phyloP scores from a whole-genome alignment of 2,797 vertebrate genomes.

The Trachops cirrhosus region DNA sequence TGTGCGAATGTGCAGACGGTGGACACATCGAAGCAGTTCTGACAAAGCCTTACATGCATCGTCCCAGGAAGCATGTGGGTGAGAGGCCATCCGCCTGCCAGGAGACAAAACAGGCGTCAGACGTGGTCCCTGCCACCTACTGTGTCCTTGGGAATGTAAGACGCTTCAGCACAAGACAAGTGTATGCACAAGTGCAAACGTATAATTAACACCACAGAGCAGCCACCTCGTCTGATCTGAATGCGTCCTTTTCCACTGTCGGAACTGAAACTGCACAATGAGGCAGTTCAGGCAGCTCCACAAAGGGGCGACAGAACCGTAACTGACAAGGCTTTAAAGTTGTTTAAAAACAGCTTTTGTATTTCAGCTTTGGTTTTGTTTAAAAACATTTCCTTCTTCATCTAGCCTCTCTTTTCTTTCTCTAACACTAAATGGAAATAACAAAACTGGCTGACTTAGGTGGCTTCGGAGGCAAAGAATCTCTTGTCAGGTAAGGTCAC shows the following conservation, averaged over 20 bases:
- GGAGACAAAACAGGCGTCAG: not conserved
- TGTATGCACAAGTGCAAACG: too few relatives aligned
- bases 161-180: not conserved
- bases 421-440: not conserved
- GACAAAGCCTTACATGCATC: accelerated
- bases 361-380: not conserved
- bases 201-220: not conserved
- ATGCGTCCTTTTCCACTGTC: not conserved
- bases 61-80: accelerated
- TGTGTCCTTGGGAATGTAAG: not conserved
- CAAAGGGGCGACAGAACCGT: accelerated
- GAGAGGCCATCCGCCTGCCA: accelerated
- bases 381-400: not conserved
- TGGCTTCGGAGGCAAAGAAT: not conserved
- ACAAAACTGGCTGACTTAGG: not conserved
- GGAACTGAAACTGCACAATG: too few relatives aligned
- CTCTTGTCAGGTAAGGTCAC: not conserved
- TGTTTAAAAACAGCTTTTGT: not conserved
- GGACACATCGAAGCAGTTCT: not conserved
- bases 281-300: too few relatives aligned
- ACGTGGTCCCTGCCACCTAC: accelerated
- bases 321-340: not conserved
- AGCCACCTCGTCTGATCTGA: accelerated
- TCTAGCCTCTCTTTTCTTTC: not conserved
- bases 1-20: accelerated